A percentile compares a stretch with the other conserved stretches of the same genome.
Conservation (phyloP, 2,113 vertebrate species). For the Sphaerodactylus townsendi region DNA sequence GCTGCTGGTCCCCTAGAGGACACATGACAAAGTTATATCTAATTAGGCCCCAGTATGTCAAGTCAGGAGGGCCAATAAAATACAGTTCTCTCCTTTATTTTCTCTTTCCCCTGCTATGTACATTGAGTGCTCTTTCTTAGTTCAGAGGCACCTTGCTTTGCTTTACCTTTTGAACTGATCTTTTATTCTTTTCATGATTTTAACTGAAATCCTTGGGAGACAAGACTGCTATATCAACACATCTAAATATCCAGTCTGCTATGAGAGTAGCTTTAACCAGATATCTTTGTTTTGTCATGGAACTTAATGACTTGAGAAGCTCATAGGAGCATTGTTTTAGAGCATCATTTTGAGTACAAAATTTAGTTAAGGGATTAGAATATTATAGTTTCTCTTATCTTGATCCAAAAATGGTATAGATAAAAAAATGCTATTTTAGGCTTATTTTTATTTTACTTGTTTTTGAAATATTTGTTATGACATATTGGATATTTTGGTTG, state of each 20-base stretch:
- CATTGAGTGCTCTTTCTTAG: neutral
- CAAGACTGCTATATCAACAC: neutral
- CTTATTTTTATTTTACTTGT: neutral
- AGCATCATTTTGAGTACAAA: neutral
- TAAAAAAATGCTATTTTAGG: accelerated
- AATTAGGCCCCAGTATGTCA: too few species aligned
- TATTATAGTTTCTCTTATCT: neutral
- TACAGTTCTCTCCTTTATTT: neutral
- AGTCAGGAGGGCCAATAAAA: neutral
- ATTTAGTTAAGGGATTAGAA: neutral
- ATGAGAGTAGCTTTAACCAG: neutral
- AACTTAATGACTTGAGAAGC: neutral
- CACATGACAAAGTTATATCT: too few species aligned
- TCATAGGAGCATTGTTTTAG: neutral
- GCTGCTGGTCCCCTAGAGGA: too few species aligned
- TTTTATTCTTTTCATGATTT: neutral
- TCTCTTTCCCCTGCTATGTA: neutral
- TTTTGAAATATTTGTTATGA: neutral
- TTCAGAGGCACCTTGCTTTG: too few species aligned
- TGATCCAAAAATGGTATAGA: neutral
- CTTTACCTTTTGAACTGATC: neutral
- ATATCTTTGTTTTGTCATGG: neutral
- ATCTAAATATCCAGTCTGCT: neutral
- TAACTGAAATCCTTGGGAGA: neutral
- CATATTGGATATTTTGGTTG: neutral